These are phyloP conservation scores for Carpatolechia fugitivella DNA, from an alignment of 2,888 invertebrate species.

Conservation along the genomic window DNA sequence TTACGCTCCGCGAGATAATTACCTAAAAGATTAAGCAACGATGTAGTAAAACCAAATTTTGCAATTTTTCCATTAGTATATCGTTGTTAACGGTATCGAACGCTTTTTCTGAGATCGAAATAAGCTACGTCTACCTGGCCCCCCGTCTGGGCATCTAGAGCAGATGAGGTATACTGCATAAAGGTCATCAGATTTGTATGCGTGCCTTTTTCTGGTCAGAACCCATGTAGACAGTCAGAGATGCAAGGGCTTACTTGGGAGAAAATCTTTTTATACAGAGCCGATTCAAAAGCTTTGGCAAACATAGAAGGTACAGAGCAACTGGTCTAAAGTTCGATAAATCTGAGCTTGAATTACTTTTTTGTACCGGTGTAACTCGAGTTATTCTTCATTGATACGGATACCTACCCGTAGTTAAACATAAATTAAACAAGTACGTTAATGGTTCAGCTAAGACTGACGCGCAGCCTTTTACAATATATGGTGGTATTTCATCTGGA, in stretches of 20 bases:
- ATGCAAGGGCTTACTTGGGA: background rate
- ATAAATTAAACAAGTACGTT: slow-evolving; percentile 8
- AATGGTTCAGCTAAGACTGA: slow-evolving; percentile 1
- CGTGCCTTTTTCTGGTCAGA: slow-evolving; percentile 13
- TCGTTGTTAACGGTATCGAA: slow-evolving; percentile 15
- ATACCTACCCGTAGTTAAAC: background rate
- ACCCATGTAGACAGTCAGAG: slow-evolving; percentile 15
- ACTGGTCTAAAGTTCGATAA: slow-evolving; percentile 9
- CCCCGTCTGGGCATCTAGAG: slow-evolving; percentile 4
- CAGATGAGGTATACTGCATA: background rate
- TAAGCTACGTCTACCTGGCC: slow-evolving; percentile 19
- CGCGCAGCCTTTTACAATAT: slow-evolving; percentile 13
- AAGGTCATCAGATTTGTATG: slow-evolving; percentile 13
- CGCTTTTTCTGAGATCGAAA: slow-evolving; percentile 13
- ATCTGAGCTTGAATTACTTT: background rate
- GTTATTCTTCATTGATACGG: slow-evolving; percentile 5
- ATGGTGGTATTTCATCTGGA: slow-evolving; percentile 17
- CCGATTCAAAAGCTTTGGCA: slow-evolving; percentile 9
- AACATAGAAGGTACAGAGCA: background rate
- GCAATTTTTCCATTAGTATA: slow-evolving; percentile 10
- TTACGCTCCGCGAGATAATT: background rate
- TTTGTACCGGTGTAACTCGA: slow-evolving; percentile 6
- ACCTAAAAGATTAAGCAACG: slow-evolving; percentile 3
- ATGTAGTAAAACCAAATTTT: background rate
- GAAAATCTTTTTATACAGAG: background rate